Percentiles rank a stretch among this genome's conserved stretches.
These are phyloP conservation scores for Thera britannica DNA, from an alignment of 2,888 invertebrate species.

Conservation along the genomic window DNA sequence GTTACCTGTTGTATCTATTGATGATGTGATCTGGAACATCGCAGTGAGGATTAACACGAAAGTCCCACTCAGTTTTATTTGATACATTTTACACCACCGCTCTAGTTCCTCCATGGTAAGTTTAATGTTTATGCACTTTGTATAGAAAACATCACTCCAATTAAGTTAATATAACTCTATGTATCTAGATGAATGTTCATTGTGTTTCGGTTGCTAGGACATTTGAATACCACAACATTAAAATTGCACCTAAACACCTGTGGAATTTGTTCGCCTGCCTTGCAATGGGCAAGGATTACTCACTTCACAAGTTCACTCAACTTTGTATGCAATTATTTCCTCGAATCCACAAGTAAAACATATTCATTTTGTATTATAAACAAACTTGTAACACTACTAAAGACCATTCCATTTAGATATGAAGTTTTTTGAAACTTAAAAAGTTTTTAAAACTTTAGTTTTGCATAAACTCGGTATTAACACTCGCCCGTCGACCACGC, in stretches of 20 bases:
- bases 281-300: constrained; percentile 60
- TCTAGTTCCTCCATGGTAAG: constrained; percentile 75
- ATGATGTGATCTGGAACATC: constrained; percentile 48
- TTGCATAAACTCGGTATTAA: constrained; percentile 36
- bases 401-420: constrained; percentile 20
- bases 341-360: constrained; percentile 24
- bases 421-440: constrained; percentile 41
- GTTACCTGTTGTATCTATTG: constrained; percentile 70
- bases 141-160: constrained; percentile 17
- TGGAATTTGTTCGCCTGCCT: constrained; percentile 68
- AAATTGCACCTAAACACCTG: constrained; percentile 63
- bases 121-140: constrained; percentile 45
- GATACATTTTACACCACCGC: constrained; percentile 73
- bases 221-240: constrained; percentile 75
- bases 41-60: constrained; percentile 51
- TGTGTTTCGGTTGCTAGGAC: constrained; percentile 74
- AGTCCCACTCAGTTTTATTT: constrained; percentile 56
- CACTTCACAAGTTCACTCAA: constrained; percentile 77
- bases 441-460: constrained; percentile 66
- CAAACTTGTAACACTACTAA: constrained; percentile 1
- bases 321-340: constrained; percentile 60
- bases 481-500: constrained; percentile 41
- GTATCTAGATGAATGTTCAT: constrained; percentile 25
- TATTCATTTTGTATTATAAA: neutral
- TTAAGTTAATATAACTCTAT: constrained; percentile 23